Evolutionary conservation across 2,888 invertebrate genomes (phyloP).

Genomic region (Eueremaeus valkanovi): DNA sequence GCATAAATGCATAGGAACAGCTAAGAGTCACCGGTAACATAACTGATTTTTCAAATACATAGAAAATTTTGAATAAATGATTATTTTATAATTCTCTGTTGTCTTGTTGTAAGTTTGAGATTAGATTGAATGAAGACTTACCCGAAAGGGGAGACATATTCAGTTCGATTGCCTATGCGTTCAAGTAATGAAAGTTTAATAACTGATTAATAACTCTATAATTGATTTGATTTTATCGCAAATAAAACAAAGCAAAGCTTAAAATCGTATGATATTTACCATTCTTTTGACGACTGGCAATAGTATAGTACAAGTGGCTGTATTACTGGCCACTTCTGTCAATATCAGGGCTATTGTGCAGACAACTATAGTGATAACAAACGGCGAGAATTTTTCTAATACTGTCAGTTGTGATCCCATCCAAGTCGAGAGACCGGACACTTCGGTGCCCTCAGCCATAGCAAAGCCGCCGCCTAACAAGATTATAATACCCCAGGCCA

Average conservation of each 20-base stretch:
- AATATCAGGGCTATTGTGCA: constrained; percentile 71
- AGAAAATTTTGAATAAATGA: no score
- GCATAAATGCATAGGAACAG: constrained; percentile 82
- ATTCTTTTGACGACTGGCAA: constrained; percentile 74
- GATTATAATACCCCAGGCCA: constrained; percentile 84
- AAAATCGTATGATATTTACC: constrained; percentile 49
- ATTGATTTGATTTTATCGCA: no score
- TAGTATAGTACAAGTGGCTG: constrained; percentile 81
- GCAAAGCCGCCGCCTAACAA: constrained; percentile 63
- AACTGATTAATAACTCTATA: background rate
- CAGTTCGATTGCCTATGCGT: constrained; percentile 63
- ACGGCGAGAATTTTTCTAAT: constrained; percentile 58
- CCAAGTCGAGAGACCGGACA: constrained; percentile 46
- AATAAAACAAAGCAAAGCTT: no score
- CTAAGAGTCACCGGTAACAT: constrained; percentile 83
- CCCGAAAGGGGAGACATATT: constrained; percentile 78
- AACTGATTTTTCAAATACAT: no score
- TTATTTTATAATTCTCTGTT: no score
- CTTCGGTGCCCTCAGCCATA: constrained; percentile 53
- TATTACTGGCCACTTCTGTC: constrained; percentile 85
- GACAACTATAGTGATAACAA: constrained; percentile 68
- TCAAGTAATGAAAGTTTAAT: background rate
- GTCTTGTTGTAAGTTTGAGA: no score
- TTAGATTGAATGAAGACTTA: no score
- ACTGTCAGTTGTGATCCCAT: constrained; percentile 44